Base-by-base conservation (phyloP, 1,140 invertebrate species). In the Palaemon carinicauda region DNA sequence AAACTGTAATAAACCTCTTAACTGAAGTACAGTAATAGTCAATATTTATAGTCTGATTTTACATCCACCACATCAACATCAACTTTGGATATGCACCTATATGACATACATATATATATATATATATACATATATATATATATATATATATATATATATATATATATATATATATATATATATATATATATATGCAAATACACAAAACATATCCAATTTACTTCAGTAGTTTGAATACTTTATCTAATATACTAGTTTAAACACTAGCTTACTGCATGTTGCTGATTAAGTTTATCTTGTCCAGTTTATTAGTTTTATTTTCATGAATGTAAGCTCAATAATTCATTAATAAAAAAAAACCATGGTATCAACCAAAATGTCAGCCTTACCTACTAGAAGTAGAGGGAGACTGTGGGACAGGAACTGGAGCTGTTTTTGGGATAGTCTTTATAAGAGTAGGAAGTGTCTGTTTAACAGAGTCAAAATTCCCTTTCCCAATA, bases 391-490 rank as follows among this genome's bases (percentile, higher is more conserved):
- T 41, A 85, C 83, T 85, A 31, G 75, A 79, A 50, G 84, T 80
- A 17, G 29, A 73, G 24, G 84, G 77, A 21, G 84, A 80, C 54
- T 79, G 75, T 24, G 84, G 84, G 54, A 86, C 84, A 71, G 84
- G 84, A 73, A 86, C 84, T 41, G 84, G 84, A 21, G 51, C 77
- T 15, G 84, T 86, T 65, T 86, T 80, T 27, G 84, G 60, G 29
- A 77, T 52, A 31, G 24, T 80, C 29, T 73, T 73, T 29, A 29
- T 60, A 24, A 52, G 52, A 27, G n/a, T 29, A 17, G 60, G 29
- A 69, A 31, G n/a, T 69, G 21, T 31, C 24, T 24, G 65, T 17
- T 69, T 69, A n/a, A 24, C 29, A 3, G n/a, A 24, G 24, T 69
- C 21, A 19, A 60, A 56, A 7, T 24, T 54, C 54, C 53, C 50